phyloP scores from a whole-genome alignment of 2,888 invertebrate genomes.

The Hypena proboscidalis region DNA sequence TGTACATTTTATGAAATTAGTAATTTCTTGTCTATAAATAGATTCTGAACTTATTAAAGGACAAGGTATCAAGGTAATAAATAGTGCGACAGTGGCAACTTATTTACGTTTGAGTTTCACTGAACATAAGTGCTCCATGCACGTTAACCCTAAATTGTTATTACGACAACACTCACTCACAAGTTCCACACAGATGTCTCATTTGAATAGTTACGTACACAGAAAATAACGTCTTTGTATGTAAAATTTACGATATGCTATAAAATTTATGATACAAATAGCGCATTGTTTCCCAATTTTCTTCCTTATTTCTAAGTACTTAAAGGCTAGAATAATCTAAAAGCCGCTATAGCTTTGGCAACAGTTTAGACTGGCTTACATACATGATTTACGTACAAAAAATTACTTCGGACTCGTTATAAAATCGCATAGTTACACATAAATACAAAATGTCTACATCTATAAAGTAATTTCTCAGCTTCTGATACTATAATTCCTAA shows the following conservation, averaged over 20 bases:
- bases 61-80: too few relatives aligned
- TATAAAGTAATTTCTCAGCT: slow-evolving; percentile 18
- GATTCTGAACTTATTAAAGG: too few relatives aligned
- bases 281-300: slow-evolving; percentile 82
- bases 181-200: slow-evolving; percentile 30
- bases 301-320: slow-evolving; percentile 43
- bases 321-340: slow-evolving; percentile 31
- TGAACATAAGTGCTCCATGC: too few relatives aligned
- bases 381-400: slow-evolving; percentile 36
- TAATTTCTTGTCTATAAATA: too few relatives aligned
- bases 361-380: slow-evolving; percentile 34
- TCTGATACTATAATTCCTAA: slow-evolving; percentile 5
- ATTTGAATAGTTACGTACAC: slow-evolving; percentile 27
- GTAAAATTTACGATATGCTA: slow-evolving; percentile 68
- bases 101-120: too few relatives aligned
- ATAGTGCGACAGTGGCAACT: too few relatives aligned
- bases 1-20: too few relatives aligned
- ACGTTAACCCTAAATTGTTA: slow-evolving; percentile 4
- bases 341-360: slow-evolving; percentile 50
- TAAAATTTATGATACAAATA: slow-evolving; percentile 73
- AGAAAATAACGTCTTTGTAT: slow-evolving; percentile 34
- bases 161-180: slow-evolving; percentile 24
- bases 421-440: slow-evolving; percentile 24
- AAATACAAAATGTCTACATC: slow-evolving; percentile 19
- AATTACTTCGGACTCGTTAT: slow-evolving; percentile 24